These are phyloP conservation scores for Physeter macrocephalus DNA, from an alignment of 2,113 vertebrate genomes.

Conservation along the genomic window DNA sequence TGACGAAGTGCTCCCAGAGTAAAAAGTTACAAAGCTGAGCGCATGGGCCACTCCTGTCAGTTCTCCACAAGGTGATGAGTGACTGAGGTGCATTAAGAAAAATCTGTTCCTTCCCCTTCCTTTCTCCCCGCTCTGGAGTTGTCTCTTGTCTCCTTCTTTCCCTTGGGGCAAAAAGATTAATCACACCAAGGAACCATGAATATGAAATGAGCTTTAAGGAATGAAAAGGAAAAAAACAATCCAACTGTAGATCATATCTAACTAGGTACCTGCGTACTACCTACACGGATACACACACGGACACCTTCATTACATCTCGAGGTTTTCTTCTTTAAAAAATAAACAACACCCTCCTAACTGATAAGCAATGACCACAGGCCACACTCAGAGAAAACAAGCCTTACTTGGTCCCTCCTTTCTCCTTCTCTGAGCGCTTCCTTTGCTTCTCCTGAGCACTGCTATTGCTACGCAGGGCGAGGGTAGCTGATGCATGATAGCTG, in stretches of 20 bases:
- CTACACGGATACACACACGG: neutral
- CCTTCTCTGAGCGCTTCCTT: slow-evolving; percentile 32
- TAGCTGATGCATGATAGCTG: slow-evolving; percentile 75
- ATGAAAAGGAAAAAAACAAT: neutral
- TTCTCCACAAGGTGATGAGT: neutral
- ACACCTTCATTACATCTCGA: neutral
- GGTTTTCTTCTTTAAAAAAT: slow-evolving; percentile 11
- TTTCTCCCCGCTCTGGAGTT: neutral
- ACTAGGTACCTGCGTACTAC: neutral
- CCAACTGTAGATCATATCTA: neutral
- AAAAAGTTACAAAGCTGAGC: neutral
- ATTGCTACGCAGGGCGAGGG: slow-evolving; percentile 74
- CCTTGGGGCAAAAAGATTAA: slow-evolving; percentile 73
- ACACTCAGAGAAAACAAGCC: slow-evolving; percentile 60
- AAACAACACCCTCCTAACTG: slow-evolving; percentile 46
- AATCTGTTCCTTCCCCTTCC: neutral
- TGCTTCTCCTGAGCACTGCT: slow-evolving; percentile 69
- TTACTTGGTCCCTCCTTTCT: slow-evolving; percentile 73
- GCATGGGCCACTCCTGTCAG: accelerated
- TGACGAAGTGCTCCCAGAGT: neutral
- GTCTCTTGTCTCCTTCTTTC: slow-evolving; percentile 24
- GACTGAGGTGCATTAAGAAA: neutral
- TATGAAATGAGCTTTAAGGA: slow-evolving; percentile 27
- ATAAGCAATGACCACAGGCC: slow-evolving; percentile 66
- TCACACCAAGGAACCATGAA: slow-evolving; percentile 65